Evolutionary conservation across 2,113 vertebrate species (phyloP).

Genomic region (Uria aalge): DNA sequence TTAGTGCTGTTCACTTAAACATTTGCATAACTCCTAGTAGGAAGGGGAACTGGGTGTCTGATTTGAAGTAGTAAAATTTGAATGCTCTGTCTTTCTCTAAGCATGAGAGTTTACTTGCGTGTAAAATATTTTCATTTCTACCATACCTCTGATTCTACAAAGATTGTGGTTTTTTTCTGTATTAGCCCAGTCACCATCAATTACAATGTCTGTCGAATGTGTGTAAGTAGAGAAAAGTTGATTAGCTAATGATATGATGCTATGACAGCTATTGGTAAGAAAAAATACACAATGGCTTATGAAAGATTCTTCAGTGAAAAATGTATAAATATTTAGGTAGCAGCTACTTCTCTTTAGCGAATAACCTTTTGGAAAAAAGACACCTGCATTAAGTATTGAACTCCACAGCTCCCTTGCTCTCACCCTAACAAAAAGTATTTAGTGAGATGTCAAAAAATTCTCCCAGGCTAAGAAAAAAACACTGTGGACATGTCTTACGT

Average conservation of each 20-base stretch:
- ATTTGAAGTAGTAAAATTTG: neutral
- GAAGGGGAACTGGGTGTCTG: neutral
- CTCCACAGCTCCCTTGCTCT: neutral
- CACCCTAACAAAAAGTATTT: neutral
- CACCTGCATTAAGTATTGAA: neutral
- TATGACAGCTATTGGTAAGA: neutral
- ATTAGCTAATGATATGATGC: neutral
- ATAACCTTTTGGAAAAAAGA: neutral
- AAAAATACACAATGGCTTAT: neutral
- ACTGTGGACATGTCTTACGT: neutral
- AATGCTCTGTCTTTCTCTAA: neutral
- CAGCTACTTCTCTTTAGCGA: neutral
- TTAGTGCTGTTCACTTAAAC: neutral
- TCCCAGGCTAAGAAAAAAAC: neutral
- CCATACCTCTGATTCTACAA: neutral
- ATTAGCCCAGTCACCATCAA: neutral
- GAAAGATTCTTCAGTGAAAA: neutral
- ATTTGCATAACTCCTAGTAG: neutral
- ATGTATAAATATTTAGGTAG: neutral
- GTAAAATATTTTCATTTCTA: neutral
- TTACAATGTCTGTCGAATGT: neutral
- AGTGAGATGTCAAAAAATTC: neutral
- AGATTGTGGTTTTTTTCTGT: neutral
- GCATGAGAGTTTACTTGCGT: neutral
- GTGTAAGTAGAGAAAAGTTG: neutral